Evolutionary conservation across 2,888 invertebrate genomes (phyloP), one percentile per base, ranked within the genome.

Genomic region (Melinaea marsaeus): DNA sequence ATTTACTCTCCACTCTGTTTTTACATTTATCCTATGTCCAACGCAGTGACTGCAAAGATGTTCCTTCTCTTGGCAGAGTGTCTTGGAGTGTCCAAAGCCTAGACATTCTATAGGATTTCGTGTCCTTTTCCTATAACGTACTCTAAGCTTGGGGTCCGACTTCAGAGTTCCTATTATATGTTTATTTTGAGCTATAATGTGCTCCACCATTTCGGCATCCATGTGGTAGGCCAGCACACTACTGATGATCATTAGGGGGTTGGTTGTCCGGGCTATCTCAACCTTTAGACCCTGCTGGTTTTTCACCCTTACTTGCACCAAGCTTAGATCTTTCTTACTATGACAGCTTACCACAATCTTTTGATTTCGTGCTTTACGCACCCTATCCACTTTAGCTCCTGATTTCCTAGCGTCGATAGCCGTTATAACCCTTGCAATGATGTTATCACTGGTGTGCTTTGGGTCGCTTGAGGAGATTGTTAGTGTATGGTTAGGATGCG

Each of bases 181-280:
- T 22, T 22, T 22, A 22, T 46, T 46, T 46, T 46, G 46, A 46
- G 46, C n/a, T 46, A 46, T 9, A 46, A 66, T 62, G 9, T 13
- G n/a, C 6, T 58, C 35, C n/a, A 58, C 48, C 13, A 69, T 61
- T 3, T 70, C 64, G 0, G 61, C 63, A 51, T 67, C 66, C 2
- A 64, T 61, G 34, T 67, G 59, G 46, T 58, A 61, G 9, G 61
- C 47, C 4, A 69, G 58, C 4, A 70, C 65, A 45, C 66, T 61
- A 11, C 42, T 62, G 4, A 69, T 56, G 4, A 56, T 47, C 2
- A 58, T 48, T 7, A 64, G 35, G 2, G 68, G 66, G n/a, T 63
- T 60, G 13, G 48, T 62, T 2, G 46, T 48, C 58, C 56, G 60
- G 2, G 65, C 61, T 3, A 58, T 62, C 45, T 67, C 61, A 1